Evolutionary conservation across 2,113 vertebrate genomes (phyloP).

Genomic region (Strix uralensis): DNA sequence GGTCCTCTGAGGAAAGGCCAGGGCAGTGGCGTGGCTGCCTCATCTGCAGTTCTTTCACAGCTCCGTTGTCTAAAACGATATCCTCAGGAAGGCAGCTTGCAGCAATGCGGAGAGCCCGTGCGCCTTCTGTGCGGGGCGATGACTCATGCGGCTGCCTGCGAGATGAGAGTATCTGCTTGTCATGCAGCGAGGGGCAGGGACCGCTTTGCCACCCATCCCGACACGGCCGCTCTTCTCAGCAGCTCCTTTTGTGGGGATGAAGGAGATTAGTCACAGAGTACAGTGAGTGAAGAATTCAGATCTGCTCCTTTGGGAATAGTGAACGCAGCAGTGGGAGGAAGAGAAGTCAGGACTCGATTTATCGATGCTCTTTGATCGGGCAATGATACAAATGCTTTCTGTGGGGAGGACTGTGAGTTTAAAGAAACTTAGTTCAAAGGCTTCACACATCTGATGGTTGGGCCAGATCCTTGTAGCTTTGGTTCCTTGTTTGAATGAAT

Average conservation of each 20-base stretch:
- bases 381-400: neutral
- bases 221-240: neutral
- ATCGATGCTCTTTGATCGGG: neutral
- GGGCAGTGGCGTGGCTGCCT: neutral
- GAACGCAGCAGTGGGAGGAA: neutral
- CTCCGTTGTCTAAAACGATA: neutral
- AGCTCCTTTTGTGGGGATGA: neutral
- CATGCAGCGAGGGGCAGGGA: neutral
- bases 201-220: neutral
- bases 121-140: neutral
- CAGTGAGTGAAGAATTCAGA: neutral
- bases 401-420: neutral
- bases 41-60: neutral
- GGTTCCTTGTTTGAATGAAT: neutral
- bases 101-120: neutral
- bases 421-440: slow-evolving; percentile 37
- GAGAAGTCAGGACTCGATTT: neutral
- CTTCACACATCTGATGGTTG: neutral
- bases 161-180: neutral
- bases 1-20: neutral
- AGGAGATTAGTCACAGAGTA: neutral
- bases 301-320: neutral
- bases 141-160: neutral
- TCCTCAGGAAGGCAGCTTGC: neutral
- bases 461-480: neutral